Evolutionary conservation across 2,797 vertebrate genomes (phyloP), one percentile per base, ranked within the genome.

Genomic region (Anomalospiza imberbis): DNA sequence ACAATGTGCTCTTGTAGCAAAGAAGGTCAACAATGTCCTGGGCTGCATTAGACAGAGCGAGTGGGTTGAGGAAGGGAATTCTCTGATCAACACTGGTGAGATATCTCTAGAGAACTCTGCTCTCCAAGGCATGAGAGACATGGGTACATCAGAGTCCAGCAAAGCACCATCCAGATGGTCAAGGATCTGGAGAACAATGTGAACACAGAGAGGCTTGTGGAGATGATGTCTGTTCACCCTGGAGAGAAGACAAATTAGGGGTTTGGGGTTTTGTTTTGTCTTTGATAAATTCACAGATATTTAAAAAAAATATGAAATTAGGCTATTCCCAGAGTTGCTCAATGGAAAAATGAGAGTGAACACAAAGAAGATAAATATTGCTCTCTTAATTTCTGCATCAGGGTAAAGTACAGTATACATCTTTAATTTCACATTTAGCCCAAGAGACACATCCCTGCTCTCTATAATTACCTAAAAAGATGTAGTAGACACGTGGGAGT

Each of bases 111-210:
- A 65, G 31, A n/a, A 1, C 12, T 88, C 32, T 53, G 11, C 6
- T 76, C 8, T 31, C 4, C 24, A 53, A 12, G 5, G n/a, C 4
- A 4, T 0, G 2, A 29, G 24, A 45, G 8, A 28, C 5, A 1
- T 9, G 10, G 7, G 6, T 51, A 24, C 6, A 3, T 31, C 13
- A 9, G 10, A 54, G 10, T n/a, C 29, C 9, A 12, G 4, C 19
- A 44, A 58, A 85, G 53, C 5, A 7, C 4, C 19, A 32, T 17
- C 7, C 42, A 25, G 28, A 13, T 6, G 12, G 8, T 20, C 38
- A 75, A 22, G 19, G 42, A 28, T 18, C 19, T 62, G 13, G 21
- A 66, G 11, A 85, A 20, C 26, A 48, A 17, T 6, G 20, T 9
- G 25, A 54, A 25, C 20, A 34, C 13, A 38, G 18, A 34, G 5